Percentiles rank a stretch among this genome's conserved stretches.
These are phyloP conservation scores for Meganola albula DNA, from an alignment of 2,888 invertebrate species.

Conservation along the genomic window DNA sequence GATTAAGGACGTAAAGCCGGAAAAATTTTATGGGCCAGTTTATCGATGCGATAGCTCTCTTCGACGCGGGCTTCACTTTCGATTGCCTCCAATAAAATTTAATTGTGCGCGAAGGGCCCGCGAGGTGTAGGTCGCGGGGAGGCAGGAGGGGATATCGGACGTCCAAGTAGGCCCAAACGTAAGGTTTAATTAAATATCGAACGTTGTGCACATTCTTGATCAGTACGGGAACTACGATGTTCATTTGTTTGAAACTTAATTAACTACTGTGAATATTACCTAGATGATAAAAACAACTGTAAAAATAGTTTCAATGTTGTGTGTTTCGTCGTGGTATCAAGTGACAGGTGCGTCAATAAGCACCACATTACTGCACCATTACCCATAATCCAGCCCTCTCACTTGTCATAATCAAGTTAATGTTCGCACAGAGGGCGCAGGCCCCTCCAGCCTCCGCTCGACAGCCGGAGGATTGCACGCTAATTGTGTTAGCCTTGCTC, in stretches of 20 bases:
- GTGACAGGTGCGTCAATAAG: constrained; percentile 23
- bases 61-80: constrained; percentile 20
- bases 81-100: constrained; percentile 36
- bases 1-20: no score
- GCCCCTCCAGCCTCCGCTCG: constrained; percentile 14
- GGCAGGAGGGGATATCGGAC: constrained; percentile 5
- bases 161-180: constrained; percentile 22
- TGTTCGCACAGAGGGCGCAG: constrained; percentile 29
- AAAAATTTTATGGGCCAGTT: background rate
- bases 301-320: no score
- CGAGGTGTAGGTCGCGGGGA: constrained; percentile 2
- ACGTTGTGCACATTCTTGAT: constrained; percentile 20
- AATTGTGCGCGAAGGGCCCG: constrained; percentile 14
- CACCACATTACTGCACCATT: constrained; percentile 40
- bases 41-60: constrained; percentile 19
- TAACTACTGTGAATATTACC: no score
- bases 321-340: no score
- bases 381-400: constrained; percentile 33
- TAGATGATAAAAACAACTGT: no score
- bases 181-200: constrained; percentile 42
- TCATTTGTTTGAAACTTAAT: no score
- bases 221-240: no score
- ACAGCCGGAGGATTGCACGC: constrained; percentile 32
- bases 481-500: constrained; percentile 51
- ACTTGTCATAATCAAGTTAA: constrained; percentile 52